Base-by-base conservation (phyloP, 2,888 invertebrate genomes). In the Tricholauxania praeusta region DNA sequence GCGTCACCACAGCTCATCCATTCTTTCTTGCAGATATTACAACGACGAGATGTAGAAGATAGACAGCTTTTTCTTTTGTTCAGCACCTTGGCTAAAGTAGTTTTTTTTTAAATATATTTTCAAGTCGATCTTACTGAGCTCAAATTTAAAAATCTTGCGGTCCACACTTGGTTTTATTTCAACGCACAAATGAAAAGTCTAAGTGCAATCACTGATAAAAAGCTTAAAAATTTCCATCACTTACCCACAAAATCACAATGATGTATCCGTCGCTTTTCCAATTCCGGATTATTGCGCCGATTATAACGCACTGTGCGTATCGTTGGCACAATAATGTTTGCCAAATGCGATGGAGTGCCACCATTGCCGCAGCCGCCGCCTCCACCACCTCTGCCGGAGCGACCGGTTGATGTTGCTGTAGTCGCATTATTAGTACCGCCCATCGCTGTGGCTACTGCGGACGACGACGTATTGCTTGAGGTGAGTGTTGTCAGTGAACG, bases 161-260 rank as follows among this genome's bases (percentile, higher is more conserved):
- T 28, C 4, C 28, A 28, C 28, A 28, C 0, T 28, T 28, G 4
- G 28, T 28, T 28, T 28, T 4, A 28, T 28, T 28, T 2, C 3
- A 4, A 28, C 4, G 4, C 3, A 28, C 28, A 28, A 28, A 28
- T 28, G 2, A 4, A 28, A 3, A 28, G 28, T 28, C 0, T 28
- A 28, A 28, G 4, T 28, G 4, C 28, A 28, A 28, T 28, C 28
- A 28, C 28, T 28, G 28, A 28, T 28, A 28, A 28, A 28, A 39
- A 39, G 39, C 5, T 39, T 1, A 10, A 39, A 39, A 39, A 39
- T 14, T 0, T 57, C 19, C 7, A n/a, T 12, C 52, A 86, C 90
- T 90, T 88, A 95, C 96, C 96, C 87, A 95, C 92, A 88, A 96
- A 98, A 90, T 97, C 96, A 89, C 98, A 98, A 88, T 96, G 97